A percentile compares a stretch with the other conserved stretches of the same genome.
These are phyloP conservation scores for Leptinotarsa defecta DNA, from an alignment of 1,140 invertebrate genomes.

Conservation along the genomic window DNA sequence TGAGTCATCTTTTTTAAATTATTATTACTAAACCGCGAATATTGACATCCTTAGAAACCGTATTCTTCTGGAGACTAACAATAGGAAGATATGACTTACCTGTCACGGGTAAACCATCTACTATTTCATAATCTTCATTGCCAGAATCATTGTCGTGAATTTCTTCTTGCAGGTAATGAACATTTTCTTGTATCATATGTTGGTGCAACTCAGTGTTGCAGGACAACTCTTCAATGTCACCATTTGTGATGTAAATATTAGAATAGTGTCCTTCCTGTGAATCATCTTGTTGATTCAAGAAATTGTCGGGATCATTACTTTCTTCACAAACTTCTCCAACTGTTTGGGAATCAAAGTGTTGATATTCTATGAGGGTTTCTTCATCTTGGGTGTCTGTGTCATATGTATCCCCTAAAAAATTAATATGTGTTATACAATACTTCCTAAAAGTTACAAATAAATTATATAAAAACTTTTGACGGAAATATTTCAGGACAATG, in stretches of 20 bases:
- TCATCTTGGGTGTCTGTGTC: constrained; percentile 1
- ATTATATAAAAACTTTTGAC: too few species aligned
- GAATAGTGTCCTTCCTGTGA: neutral
- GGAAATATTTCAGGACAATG: too few species aligned
- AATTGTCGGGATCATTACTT: neutral
- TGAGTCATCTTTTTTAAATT: too few species aligned
- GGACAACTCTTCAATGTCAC: neutral
- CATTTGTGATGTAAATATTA: neutral
- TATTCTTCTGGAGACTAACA: neutral
- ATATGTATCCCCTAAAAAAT: neutral
- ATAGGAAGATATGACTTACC: constrained; percentile 24
- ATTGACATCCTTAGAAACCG: too few species aligned
- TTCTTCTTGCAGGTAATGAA: constrained; percentile 1
- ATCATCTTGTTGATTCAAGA: neutral
- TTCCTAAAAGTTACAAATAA: too few species aligned
- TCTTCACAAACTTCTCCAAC: constrained; percentile 3
- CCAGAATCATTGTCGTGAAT: constrained; percentile 27
- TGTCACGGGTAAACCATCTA: constrained; percentile 40
- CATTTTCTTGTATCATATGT: neutral
- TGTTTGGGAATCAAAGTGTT: constrained; percentile 10
- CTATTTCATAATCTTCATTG: constrained; percentile 40
- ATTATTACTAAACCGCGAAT: too few species aligned
- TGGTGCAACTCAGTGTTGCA: neutral
- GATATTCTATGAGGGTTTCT: constrained; percentile 13
- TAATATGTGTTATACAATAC: too few species aligned